phyloP scores from a whole-genome alignment of 2,888 invertebrate species.

The Hoplodrina ambigua region DNA sequence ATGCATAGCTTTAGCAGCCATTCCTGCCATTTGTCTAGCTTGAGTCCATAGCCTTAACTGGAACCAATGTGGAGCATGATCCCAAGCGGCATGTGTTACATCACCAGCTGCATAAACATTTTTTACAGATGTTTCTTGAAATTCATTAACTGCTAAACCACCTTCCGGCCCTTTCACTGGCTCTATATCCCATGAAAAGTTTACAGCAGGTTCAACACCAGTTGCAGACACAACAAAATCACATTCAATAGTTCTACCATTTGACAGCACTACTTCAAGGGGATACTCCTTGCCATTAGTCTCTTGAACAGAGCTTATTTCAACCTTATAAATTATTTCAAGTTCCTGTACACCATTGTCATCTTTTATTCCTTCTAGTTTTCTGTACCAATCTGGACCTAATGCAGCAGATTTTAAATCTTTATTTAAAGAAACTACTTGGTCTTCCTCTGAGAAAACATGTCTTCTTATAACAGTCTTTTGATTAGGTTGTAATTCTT shows the following conservation, averaged over 20 bases:
- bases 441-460: constrained; percentile 92
- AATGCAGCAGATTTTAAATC: constrained; percentile 95
- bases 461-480: constrained; percentile 90
- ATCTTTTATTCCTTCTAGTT: constrained; percentile 90
- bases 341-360: constrained; percentile 88
- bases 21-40: constrained; percentile 98
- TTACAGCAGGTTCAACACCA: constrained; percentile 94
- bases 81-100: constrained; percentile 96
- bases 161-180: constrained; percentile 92
- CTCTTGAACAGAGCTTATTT: constrained; percentile 86
- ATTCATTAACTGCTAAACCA: constrained; percentile 96
- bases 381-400: constrained; percentile 98
- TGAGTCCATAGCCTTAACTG: constrained; percentile 99
- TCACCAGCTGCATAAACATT: constrained; percentile 99
- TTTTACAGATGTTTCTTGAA: constrained; percentile 94
- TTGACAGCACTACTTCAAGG: constrained; percentile 93
- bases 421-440: constrained; percentile 78
- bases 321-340: constrained; percentile 91
- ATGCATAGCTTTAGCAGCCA: constrained; percentile 97
- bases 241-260: constrained; percentile 93
- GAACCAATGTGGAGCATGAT: constrained; percentile 95
- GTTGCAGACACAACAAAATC: constrained; percentile 99
- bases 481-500: constrained; percentile 64
- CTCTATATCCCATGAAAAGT: constrained; percentile 88
- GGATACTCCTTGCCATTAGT: constrained; percentile 89